Conservation (phyloP, 2,113 vertebrate species). For the Eleginops maclovinus region DNA sequence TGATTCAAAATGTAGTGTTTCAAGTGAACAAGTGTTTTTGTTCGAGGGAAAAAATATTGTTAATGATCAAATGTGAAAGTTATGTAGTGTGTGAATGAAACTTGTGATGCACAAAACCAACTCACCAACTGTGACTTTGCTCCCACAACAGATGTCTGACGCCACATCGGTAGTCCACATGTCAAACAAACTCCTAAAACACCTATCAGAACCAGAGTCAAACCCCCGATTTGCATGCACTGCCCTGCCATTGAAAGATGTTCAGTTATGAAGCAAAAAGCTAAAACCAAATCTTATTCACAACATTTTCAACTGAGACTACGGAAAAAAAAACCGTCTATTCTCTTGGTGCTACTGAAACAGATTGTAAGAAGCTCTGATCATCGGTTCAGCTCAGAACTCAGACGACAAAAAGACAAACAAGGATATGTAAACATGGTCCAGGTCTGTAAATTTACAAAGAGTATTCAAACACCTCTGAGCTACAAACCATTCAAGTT, state of each 20-base stretch:
- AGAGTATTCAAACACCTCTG: constrained; percentile 11
- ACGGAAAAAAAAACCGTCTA: not conserved
- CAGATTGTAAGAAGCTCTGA: not conserved
- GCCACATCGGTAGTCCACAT: constrained; percentile 61
- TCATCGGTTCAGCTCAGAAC: not conserved
- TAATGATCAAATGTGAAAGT: not conserved
- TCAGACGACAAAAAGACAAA: constrained; percentile 52
- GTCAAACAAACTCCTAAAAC: constrained; percentile 44
- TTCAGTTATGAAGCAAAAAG: not conserved
- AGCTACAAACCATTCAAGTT: constrained; percentile 20
- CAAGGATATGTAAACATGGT: constrained; percentile 3
- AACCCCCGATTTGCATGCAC: constrained; percentile 28
- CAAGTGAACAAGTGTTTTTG: not conserved
- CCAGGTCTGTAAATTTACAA: constrained; percentile 17
- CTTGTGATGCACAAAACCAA: not conserved
- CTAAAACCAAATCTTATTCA: not conserved
- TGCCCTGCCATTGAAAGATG: constrained; percentile 28
- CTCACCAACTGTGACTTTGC: constrained; percentile 58
- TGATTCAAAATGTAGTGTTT: not conserved
- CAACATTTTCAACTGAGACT: not conserved
- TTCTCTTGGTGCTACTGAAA: not conserved
- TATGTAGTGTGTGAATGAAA: not conserved
- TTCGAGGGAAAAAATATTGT: not conserved
- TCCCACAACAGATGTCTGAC: constrained; percentile 49
- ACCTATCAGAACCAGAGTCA: constrained; percentile 36